Base-by-base conservation (phyloP, 2,113 vertebrate species). In the Etheostoma spectabile region DNA sequence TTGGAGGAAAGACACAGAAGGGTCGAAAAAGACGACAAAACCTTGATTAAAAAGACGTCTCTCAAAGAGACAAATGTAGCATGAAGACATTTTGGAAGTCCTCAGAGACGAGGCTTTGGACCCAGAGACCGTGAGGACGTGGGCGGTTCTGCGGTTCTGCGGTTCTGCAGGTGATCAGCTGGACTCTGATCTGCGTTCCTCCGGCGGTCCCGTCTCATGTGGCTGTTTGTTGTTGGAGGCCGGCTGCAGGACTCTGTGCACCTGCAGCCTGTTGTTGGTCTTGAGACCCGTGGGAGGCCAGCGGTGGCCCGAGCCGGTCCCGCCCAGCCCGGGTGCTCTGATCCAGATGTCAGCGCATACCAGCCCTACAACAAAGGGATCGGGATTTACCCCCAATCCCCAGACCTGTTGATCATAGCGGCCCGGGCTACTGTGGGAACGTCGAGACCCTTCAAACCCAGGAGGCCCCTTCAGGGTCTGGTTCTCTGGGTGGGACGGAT, bases 271-370 rank as follows among this genome's bases (percentile, higher is more conserved):
- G 77, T 67, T 86, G 42, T 85, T 85, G 87, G 65, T 78, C 71
- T 76, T 88, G 83, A 90, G 84, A 90, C 88, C 86, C 83, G 89
- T 93, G 91, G 78, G 91, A 93, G 83, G 14, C 2, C 22, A 73
- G 52, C 59, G 13, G 79, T 24, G 46, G 55, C 74, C 67, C 65
- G 59, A 59, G 63, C 14, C 8, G 48, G 71, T 73, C 81, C 77
- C 86, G 82, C 85, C 79, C 87, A 60, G 73, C 70, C 33, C 45
- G 60, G 76, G 22, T 33, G 72, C 56, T 72, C 85, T 83, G 87
- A 88, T 90, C 88, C 92, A 92, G 88, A 86, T 91, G 91, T 92
- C 74, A 64, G 79, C 74, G 67, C 87, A 89, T 89, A 91, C 88
- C 87, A 88, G 77, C 46, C 1, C 61, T 60, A 74, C 80, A 87